Percentiles rank a stretch among this genome's conserved stretches.
Conservation (phyloP, 2,113 vertebrate species). For the Calyptomena viridis region DNA sequence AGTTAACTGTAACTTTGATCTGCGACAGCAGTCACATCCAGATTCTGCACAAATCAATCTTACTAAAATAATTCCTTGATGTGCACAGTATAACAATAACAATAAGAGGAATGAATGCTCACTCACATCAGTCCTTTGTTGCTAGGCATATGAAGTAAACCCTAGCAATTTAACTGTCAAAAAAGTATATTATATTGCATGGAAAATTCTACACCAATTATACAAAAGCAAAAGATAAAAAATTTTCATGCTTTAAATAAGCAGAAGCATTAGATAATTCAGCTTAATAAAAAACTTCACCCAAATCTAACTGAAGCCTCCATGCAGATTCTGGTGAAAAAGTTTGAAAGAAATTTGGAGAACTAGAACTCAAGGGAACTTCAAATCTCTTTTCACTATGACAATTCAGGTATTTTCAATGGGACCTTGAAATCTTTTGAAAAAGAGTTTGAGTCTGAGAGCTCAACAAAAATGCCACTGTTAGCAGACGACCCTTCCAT, state of each 20-base stretch:
- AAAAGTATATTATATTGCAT: neutral
- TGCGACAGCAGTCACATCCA: neutral
- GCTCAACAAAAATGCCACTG: neutral
- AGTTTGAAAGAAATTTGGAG: neutral
- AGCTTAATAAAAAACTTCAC: neutral
- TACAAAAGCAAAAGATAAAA: neutral
- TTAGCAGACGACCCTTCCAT: neutral
- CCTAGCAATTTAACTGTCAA: neutral
- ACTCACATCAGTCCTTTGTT: neutral
- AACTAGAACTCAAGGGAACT: neutral
- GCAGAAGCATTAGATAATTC: neutral
- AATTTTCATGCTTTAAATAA: neutral
- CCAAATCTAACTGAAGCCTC: neutral
- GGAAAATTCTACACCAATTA: neutral
- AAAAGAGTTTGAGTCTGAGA: neutral
- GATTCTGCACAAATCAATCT: neutral
- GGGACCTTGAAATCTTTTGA: neutral
- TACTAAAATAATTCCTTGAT: neutral
- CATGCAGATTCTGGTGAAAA: neutral
- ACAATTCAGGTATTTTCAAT: neutral
- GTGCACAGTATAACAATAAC: neutral
- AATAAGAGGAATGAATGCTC: neutral
- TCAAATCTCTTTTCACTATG: neutral
- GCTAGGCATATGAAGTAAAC: neutral
- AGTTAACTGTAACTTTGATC: neutral